Conservation (phyloP, 2,888 invertebrate species). For the Mythimna albipuncta region DNA sequence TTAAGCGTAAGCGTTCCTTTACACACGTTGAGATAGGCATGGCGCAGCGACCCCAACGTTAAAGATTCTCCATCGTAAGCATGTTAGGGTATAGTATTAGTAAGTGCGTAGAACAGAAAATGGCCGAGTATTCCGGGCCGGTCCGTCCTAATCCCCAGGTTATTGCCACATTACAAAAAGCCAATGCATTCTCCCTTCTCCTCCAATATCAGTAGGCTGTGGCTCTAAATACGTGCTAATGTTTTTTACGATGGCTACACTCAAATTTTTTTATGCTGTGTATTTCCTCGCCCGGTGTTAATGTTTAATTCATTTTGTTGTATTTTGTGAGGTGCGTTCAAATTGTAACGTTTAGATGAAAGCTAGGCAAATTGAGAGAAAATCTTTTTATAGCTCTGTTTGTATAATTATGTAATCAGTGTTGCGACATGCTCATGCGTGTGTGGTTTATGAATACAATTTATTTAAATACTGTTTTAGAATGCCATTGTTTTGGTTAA, state of each 20-base stretch:
- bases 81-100: slow-evolving; percentile 73
- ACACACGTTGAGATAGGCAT: slow-evolving; percentile 57
- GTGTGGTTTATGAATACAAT: slow-evolving; percentile 23
- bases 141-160: slow-evolving; percentile 80
- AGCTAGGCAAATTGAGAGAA: slow-evolving; percentile 33
- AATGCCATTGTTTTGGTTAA: slow-evolving; percentile 36
- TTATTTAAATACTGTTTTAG: slow-evolving; percentile 37
- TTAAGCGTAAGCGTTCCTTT: slow-evolving; percentile 59
- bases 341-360: slow-evolving; percentile 46
- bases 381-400: slow-evolving; percentile 37
- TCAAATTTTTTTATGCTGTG: slow-evolving; percentile 73
- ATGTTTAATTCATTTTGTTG: slow-evolving; percentile 68
- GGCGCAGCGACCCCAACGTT: slow-evolving; percentile 61
- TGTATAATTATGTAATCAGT: slow-evolving; percentile 29
- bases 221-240: slow-evolving; percentile 86
- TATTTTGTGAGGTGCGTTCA: slow-evolving; percentile 23
- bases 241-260: slow-evolving; percentile 83
- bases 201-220: slow-evolving; percentile 76
- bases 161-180: slow-evolving; percentile 88
- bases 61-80: slow-evolving; percentile 74
- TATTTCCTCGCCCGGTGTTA: slow-evolving; percentile 70
- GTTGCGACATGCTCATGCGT: slow-evolving; percentile 28
- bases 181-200: slow-evolving; percentile 85
- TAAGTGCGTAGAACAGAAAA: slow-evolving; percentile 75
- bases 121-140: slow-evolving; percentile 73